Base-by-base conservation (phyloP, 30 jellyfish, hydroid and myxozoan species). In the Aurelia sp. region DNA sequence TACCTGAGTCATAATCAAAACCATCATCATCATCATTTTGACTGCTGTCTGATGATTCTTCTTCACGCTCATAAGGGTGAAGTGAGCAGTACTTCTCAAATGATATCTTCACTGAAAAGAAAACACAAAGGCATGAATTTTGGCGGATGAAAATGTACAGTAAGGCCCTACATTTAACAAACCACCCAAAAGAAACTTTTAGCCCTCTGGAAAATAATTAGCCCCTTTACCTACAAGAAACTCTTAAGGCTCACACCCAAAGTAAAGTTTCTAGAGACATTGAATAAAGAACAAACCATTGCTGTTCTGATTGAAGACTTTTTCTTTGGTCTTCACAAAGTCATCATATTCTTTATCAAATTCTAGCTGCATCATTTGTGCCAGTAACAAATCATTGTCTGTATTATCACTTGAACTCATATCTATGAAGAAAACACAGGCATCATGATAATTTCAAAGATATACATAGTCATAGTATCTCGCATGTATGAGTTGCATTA, bases 351-450 rank as follows among this genome's bases (percentile, higher is more conserved):
- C 99, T 60, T 76, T 78, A 79, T 94, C 93, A 89, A 94, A 94
- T 61, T 94, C 97, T 6, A 94, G 86, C 67, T 94, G 99, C 89
- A 94, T 35, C 96, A 94, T 84, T 61, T 94, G 97, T 9, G 99
- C 99, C 70, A 94, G 59, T 27, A 94, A 81, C 57, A 88, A 77
- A 65, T 94, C 99, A 78, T 94, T 84, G 44, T 18, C 51, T 13
- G 91, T 84, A 13, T 44, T 44, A 27, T 82, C 97, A 18, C n/a
- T 59, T 58, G 90, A 76, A 74, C 40, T 58, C 20, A 40, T 21
- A 19, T 31, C 55, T 21, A 48, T 76, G 12, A 53, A 35, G 2
- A 63, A 44, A 64, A 13, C 3, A n/a, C 3, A n/a, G 13, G 0
- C 11, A 59, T 17, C 6, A 11, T 59, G 23, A 19, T 17, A 17